A percentile compares a stretch with the other conserved stretches of the same genome.
Evolutionary conservation across 2,888 invertebrate genomes (phyloP).

Genomic region (Prosapia bicincta): DNA sequence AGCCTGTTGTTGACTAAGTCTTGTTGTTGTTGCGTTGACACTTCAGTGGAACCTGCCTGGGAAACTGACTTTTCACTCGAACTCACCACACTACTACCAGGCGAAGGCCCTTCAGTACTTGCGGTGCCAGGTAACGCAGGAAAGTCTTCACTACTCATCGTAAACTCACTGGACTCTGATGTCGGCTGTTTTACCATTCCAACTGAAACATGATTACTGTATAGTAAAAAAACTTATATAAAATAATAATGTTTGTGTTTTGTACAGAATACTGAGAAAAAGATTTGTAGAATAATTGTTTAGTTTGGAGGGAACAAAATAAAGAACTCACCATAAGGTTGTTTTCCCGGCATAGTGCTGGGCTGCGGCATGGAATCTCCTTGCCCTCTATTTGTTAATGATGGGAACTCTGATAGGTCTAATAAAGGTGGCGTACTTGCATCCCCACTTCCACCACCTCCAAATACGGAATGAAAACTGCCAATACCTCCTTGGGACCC

Average conservation of each 20-base stretch:
- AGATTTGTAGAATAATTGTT: too few species aligned
- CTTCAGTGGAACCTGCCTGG: slow-evolving; percentile 41
- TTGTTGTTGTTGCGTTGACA: not conserved
- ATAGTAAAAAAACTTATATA: too few species aligned
- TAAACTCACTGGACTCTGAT: slow-evolving; percentile 88
- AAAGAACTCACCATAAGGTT: slow-evolving; percentile 81
- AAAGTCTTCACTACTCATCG: slow-evolving; percentile 99
- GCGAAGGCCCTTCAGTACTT: slow-evolving; percentile 64
- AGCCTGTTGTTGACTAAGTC: slow-evolving; percentile 22
- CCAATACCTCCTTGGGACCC: slow-evolving; percentile 48
- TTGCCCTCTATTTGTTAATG: slow-evolving; percentile 81
- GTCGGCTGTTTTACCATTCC: slow-evolving; percentile 95
- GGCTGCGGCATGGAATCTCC: slow-evolving; percentile 76
- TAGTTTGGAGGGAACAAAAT: too few species aligned
- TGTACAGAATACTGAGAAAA: too few species aligned
- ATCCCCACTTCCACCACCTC: slow-evolving; percentile 61
- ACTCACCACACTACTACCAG: slow-evolving; percentile 50
- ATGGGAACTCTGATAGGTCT: slow-evolving; percentile 91
- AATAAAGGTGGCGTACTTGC: slow-evolving; percentile 80
- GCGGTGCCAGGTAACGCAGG: slow-evolving; percentile 94
- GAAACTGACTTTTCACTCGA: slow-evolving; percentile 44
- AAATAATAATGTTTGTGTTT: too few species aligned
- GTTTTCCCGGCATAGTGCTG: slow-evolving; percentile 74
- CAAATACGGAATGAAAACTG: slow-evolving; percentile 77
- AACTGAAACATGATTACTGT: slow-evolving; percentile 63